Conservation (phyloP, 2,797 vertebrate genomes). For the Coendou prehensilis region DNA sequence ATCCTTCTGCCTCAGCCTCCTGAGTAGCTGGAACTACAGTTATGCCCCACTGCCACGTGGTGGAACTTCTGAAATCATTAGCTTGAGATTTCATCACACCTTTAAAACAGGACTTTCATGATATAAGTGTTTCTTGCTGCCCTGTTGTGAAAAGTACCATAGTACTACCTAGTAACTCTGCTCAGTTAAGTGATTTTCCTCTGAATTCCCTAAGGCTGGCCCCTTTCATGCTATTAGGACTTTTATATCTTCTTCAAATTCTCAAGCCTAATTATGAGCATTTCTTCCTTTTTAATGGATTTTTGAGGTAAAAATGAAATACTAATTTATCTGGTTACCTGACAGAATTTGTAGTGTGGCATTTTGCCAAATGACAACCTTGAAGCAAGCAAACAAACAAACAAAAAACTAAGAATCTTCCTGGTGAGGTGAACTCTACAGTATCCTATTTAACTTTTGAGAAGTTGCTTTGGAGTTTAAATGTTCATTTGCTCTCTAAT, state of each 20-base stretch:
- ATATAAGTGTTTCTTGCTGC: slow-evolving; percentile 58
- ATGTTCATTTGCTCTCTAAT: slow-evolving; percentile 37
- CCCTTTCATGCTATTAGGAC: slow-evolving; percentile 9
- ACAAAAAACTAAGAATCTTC: slow-evolving; percentile 33
- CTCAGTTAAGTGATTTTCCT: slow-evolving; percentile 40
- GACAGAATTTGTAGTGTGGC: neutral
- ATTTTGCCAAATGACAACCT: slow-evolving; percentile 42
- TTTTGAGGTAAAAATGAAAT: slow-evolving; percentile 32
- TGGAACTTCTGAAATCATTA: slow-evolving; percentile 27
- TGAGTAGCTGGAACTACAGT: neutral
- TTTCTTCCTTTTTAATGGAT: slow-evolving; percentile 31
- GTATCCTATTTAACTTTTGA: slow-evolving; percentile 33
- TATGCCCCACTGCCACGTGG: neutral
- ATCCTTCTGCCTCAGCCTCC: neutral
- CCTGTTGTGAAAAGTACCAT: slow-evolving; percentile 64
- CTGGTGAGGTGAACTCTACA: neutral
- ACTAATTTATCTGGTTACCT: neutral
- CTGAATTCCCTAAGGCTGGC: neutral
- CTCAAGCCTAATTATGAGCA: neutral
- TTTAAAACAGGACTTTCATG: slow-evolving; percentile 47
- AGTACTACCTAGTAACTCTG: slow-evolving; percentile 28
- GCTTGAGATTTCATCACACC: slow-evolving; percentile 14
- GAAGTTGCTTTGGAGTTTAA: slow-evolving; percentile 34
- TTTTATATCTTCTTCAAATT: slow-evolving; percentile 41
- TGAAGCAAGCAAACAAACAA: slow-evolving; percentile 41